These are phyloP conservation scores for Euproctis similis DNA, from an alignment of 2,888 invertebrate genomes.

Conservation along the genomic window DNA sequence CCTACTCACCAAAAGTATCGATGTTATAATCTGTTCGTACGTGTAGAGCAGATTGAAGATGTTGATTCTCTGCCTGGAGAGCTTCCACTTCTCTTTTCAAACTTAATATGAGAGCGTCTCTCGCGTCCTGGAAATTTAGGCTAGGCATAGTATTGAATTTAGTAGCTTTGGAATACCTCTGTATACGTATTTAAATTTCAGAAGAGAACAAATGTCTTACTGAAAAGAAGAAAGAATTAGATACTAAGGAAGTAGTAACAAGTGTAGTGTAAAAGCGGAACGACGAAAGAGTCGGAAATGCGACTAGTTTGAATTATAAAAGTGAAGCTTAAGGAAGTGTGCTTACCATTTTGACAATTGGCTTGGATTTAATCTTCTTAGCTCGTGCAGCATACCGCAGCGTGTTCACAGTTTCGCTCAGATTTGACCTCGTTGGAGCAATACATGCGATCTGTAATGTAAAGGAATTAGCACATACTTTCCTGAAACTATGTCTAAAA, in stretches of 20 bases:
- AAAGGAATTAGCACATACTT: no score
- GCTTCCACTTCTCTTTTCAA: constrained; percentile 91
- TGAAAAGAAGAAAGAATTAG: no score
- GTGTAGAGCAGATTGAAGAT: constrained; percentile 84
- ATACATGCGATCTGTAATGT: constrained; percentile 98
- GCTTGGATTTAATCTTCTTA: constrained; percentile 94
- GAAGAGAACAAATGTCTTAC: no score
- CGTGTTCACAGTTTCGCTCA: constrained; percentile 92
- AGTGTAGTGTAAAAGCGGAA: no score
- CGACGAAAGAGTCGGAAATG: no score
- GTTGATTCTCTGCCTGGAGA: constrained; percentile 91
- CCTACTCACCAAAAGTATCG: constrained; percentile 43
- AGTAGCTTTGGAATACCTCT: no score
- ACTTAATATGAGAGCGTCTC: constrained; percentile 92
- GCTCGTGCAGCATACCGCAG: constrained; percentile 93
- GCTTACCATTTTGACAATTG: constrained; percentile 92
- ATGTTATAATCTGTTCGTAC: constrained; percentile 73
- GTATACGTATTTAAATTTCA: no score
- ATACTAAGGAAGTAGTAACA: no score
- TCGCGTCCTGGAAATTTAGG: constrained; percentile 81
- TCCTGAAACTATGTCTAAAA: no score
- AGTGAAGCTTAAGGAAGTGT: not conserved
- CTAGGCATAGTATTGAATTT: no score
- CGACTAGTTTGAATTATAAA: no score
- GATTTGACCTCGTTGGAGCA: constrained; percentile 90